phyloP scores from a whole-genome alignment of 2,888 invertebrate genomes.

The Pyrocoelia pectoralis region DNA sequence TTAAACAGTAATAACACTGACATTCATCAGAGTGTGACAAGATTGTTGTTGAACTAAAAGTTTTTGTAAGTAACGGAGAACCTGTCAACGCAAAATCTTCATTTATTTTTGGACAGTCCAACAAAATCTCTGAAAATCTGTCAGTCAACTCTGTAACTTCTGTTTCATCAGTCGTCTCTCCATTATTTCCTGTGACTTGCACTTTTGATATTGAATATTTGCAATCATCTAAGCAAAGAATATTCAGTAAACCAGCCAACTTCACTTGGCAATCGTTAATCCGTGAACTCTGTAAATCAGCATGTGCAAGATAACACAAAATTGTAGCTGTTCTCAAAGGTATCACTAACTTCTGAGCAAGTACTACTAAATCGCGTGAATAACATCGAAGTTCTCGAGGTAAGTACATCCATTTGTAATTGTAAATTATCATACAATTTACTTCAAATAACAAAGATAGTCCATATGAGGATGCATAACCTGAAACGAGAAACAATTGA shows the following conservation, averaged over 20 bases:
- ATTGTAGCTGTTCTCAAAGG: slow-evolving; percentile 48
- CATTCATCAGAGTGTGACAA: slow-evolving; percentile 43
- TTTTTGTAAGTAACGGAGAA: slow-evolving; percentile 42
- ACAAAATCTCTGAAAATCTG: slow-evolving; percentile 32
- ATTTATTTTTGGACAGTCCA: slow-evolving; percentile 20
- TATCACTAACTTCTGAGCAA: slow-evolving; percentile 50
- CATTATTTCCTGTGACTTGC: background rate
- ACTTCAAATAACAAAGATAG: slow-evolving; percentile 42
- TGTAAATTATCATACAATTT: slow-evolving; percentile 42
- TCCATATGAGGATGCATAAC: slow-evolving; percentile 17
- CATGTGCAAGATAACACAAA: slow-evolving; percentile 47
- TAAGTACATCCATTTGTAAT: slow-evolving; percentile 44
- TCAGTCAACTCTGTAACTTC: slow-evolving; percentile 11
- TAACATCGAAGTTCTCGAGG: slow-evolving; percentile 50
- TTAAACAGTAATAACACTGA: slow-evolving; percentile 47
- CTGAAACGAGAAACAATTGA: too few species aligned
- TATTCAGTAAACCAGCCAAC: slow-evolving; percentile 46
- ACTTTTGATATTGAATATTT: slow-evolving; percentile 5
- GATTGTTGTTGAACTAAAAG: slow-evolving; percentile 43
- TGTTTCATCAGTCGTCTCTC: background rate
- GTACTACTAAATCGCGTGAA: slow-evolving; percentile 42
- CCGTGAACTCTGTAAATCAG: slow-evolving; percentile 47
- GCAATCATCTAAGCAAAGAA: slow-evolving; percentile 42
- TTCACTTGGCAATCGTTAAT: slow-evolving; percentile 50
- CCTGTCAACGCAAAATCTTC: slow-evolving; percentile 35